phyloP scores from a whole-genome alignment of 2,888 invertebrate species.

The Melinaea menophilus region DNA sequence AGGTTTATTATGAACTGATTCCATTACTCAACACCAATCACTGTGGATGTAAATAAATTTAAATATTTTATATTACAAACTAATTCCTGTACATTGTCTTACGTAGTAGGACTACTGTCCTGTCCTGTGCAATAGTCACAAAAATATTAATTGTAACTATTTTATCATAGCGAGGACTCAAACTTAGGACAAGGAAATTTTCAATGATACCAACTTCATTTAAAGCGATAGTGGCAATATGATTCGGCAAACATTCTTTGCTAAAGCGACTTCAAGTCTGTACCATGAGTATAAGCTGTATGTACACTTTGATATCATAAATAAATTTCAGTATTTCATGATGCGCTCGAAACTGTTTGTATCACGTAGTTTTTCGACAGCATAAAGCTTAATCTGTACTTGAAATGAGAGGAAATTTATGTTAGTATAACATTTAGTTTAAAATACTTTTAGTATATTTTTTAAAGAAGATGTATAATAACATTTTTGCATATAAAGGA shows the following conservation, averaged over 20 bases:
- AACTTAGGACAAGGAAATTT: neutral
- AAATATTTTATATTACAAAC: no score
- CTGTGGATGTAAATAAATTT: no score
- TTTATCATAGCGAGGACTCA: no score
- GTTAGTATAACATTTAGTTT: neutral
- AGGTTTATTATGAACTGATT: no score
- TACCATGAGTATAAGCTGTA: neutral
- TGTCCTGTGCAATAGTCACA: no score
- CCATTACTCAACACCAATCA: no score
- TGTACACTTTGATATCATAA: neutral
- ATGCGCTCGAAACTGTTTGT: constrained; percentile 3
- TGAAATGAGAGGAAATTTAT: neutral
- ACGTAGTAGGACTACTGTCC: no score
- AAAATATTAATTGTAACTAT: no score
- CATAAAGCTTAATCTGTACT: constrained; percentile 1
- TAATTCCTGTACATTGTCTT: no score
- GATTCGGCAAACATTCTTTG: neutral
- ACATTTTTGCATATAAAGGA: neutral
- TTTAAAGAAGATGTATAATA: neutral
- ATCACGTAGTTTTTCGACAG: constrained; percentile 4
- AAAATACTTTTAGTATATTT: neutral
- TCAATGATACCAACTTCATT: neutral
- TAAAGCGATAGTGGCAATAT: neutral
- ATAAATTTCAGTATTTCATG: constrained; percentile 1
- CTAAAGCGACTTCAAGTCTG: neutral